Evolutionary conservation across 2,113 vertebrate genomes (phyloP).

Genomic region (Colistium nudipinnis): DNA sequence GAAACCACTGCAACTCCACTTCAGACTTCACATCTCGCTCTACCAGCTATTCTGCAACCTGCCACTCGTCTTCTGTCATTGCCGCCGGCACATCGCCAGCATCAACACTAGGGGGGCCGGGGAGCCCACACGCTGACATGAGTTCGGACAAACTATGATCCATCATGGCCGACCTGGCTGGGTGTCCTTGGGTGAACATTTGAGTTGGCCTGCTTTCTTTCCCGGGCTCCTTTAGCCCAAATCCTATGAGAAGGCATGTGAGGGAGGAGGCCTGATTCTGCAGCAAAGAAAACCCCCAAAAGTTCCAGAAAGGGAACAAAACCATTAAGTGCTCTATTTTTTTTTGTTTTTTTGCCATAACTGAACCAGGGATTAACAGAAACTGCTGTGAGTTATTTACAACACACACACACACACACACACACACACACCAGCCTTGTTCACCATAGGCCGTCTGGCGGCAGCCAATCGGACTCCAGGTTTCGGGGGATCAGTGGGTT

Average conservation of each 20-base stretch:
- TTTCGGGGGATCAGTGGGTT: slow-evolving; percentile 21
- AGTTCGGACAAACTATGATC: slow-evolving; percentile 51
- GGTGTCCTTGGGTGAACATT: slow-evolving; percentile 42
- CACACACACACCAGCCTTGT: slow-evolving; percentile 58
- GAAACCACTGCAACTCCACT: slow-evolving; percentile 27
- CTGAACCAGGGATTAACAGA: slow-evolving; percentile 63
- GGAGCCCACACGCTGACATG: slow-evolving; percentile 46
- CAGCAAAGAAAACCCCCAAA: slow-evolving; percentile 51
- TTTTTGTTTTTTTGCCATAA: slow-evolving; percentile 60
- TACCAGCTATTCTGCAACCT: slow-evolving; percentile 18
- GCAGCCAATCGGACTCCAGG: slow-evolving; percentile 52
- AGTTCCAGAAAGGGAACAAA: slow-evolving; percentile 59
- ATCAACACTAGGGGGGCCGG: slow-evolving; percentile 27
- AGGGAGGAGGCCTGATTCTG: slow-evolving; percentile 28
- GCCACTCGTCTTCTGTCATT: slow-evolving; percentile 21
- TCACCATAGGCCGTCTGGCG: slow-evolving; percentile 31
- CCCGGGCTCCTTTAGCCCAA: not conserved
- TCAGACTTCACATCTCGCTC: slow-evolving; percentile 8
- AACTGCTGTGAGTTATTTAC: slow-evolving; percentile 67
- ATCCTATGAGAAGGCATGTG: slow-evolving; percentile 6
- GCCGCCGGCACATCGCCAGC: slow-evolving; percentile 39
- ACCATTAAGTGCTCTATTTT: slow-evolving; percentile 39
- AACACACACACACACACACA: slow-evolving; percentile 77
- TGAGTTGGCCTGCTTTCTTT: slow-evolving; percentile 20
- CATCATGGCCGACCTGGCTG: slow-evolving; percentile 12